phyloP scores from a whole-genome alignment of 92 coral and sea anemone genomes.

The Porites lobata region DNA sequence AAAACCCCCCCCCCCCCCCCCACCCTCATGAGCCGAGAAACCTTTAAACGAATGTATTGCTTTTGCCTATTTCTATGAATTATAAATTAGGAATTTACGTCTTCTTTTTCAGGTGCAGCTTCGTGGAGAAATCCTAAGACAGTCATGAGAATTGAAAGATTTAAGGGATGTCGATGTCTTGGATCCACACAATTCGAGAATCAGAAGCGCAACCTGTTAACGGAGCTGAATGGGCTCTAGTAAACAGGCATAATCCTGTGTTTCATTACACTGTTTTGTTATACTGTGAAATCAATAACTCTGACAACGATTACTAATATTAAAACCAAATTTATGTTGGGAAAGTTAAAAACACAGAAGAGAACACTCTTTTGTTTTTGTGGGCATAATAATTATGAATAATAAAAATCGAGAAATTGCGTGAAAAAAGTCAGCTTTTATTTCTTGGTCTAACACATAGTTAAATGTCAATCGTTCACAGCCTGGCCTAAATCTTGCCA shows the following conservation, averaged over 20 bases:
- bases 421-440: no score
- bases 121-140: constrained; percentile 4
- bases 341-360: no score
- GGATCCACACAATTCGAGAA: not conserved
- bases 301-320: not conserved
- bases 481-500: not conserved
- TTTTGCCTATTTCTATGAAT: not conserved
- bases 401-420: no score
- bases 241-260: not conserved
- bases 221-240: constrained; percentile 13
- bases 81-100: not conserved
- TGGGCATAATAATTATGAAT: no score
- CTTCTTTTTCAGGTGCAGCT: constrained; percentile 14
- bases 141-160: not conserved
- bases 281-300: not conserved
- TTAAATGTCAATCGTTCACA: no score
- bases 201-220: not conserved
- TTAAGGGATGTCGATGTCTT: not conserved
- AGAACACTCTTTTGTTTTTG: no score
- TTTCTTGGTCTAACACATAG: no score
- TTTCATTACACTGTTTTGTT: not conserved
- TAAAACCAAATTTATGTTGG: no score
- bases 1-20: no score
- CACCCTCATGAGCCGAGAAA: no score
- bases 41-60: not conserved